Evolutionary conservation across 2,797 vertebrate genomes (phyloP).

Genomic region (Sebastes matsubarae): DNA sequence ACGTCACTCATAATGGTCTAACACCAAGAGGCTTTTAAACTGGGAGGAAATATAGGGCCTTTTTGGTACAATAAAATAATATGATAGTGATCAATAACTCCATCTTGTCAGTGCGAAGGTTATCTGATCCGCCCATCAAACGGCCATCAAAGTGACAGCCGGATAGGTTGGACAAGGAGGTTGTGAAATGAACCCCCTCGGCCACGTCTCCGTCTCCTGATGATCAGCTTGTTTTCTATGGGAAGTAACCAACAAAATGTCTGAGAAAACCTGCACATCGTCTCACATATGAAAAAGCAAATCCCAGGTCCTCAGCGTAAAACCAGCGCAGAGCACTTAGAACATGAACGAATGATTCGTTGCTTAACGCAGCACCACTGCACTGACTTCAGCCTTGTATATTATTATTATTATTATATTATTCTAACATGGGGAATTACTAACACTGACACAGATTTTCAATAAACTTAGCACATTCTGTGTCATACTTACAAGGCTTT

Average conservation of each 20-base stretch:
- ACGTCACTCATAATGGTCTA: constrained; percentile 19
- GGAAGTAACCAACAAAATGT: constrained; percentile 38
- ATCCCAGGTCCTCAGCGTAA: not conserved
- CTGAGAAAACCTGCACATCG: constrained; percentile 11
- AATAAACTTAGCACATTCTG: not conserved
- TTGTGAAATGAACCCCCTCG: constrained; percentile 26
- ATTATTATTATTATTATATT: not conserved
- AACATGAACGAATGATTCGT: not conserved
- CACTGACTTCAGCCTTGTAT: not conserved
- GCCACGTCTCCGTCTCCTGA: not conserved
- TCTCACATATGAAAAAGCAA: not conserved
- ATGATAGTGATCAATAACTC: constrained; percentile 31
- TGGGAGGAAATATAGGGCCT: constrained; percentile 23
- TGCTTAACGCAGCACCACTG: not conserved
- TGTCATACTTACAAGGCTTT: not conserved
- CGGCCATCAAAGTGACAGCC: constrained; percentile 19
- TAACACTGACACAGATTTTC: not conserved
- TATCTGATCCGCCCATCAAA: constrained; percentile 39
- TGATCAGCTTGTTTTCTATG: constrained; percentile 42
- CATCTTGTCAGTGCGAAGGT: constrained; percentile 13
- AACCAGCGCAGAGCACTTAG: not conserved
- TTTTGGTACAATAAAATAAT: constrained; percentile 39
- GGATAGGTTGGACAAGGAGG: constrained; percentile 17
- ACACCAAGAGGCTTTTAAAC: constrained; percentile 44
- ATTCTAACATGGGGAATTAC: not conserved